Evolutionary conservation across 2,888 invertebrate species (phyloP).

Genomic region (Kuschelorhynchus macadamiae): DNA sequence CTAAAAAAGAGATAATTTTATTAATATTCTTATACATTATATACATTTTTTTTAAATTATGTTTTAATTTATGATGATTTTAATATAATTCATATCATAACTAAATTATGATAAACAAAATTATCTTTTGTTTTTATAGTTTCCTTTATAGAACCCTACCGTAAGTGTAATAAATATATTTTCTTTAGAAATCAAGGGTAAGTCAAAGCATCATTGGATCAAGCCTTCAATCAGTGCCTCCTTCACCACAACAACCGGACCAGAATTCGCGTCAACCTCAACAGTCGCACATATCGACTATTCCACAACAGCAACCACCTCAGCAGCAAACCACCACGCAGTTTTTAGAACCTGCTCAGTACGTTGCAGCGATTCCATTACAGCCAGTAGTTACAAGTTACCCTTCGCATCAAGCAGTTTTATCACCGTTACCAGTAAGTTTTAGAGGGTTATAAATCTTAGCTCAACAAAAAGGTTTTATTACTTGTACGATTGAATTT

Average conservation of each 20-base stretch:
- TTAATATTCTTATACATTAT: no score
- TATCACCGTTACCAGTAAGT: constrained; percentile 66
- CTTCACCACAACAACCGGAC: constrained; percentile 25
- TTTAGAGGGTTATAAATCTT: no score
- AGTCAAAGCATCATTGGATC: constrained; percentile 51
- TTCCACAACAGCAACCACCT: constrained; percentile 49
- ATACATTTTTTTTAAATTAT: no score
- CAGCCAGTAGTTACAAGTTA: constrained; percentile 73
- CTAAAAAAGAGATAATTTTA: no score
- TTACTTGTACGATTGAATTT: no score
- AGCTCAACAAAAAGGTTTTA: no score
- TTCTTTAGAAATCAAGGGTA: constrained; percentile 62
- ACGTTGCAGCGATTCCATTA: constrained; percentile 73
- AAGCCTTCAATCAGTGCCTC: constrained; percentile 23
- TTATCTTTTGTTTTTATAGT: no score
- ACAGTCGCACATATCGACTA: constrained; percentile 35
- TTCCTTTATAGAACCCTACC: no score
- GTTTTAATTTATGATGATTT: not conserved
- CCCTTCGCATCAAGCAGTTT: constrained; percentile 68
- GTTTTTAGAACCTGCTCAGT: constrained; percentile 71
- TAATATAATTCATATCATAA: not conserved
- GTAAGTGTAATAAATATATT: constrained; percentile 20
- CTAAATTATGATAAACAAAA: no score
- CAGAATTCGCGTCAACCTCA: constrained; percentile 35
- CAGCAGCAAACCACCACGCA: constrained; percentile 58